These are phyloP conservation scores for Muscicapa comitata DNA, from an alignment of 2,797 vertebrate genomes.

Conservation along the genomic window DNA sequence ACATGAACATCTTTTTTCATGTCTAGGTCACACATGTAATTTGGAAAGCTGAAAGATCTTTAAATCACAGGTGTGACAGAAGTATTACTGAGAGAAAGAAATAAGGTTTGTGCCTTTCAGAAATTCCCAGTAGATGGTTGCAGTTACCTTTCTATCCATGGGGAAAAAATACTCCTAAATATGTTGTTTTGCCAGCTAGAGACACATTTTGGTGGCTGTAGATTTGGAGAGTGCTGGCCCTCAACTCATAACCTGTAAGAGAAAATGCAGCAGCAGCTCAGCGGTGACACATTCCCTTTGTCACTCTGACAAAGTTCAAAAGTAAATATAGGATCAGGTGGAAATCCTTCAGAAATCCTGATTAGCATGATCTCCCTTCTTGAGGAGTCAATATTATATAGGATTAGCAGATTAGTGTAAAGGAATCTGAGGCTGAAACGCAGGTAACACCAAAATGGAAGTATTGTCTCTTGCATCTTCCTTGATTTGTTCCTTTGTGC, in stretches of 20 bases:
- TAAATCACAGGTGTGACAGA: not conserved
- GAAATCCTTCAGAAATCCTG: conserved; percentile 43
- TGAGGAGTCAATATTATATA: not conserved
- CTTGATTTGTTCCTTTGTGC: not conserved
- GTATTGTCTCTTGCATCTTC: not conserved
- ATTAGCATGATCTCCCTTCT: conserved; percentile 26
- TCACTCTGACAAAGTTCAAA: not conserved
- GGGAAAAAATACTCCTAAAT: not conserved
- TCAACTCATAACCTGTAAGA: not conserved
- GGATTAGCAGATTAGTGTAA: conserved; percentile 18
- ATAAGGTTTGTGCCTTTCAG: not conserved
- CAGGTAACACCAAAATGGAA: not conserved
- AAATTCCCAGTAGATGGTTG: not conserved
- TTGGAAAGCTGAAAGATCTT: not conserved
- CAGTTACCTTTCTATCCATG: not conserved
- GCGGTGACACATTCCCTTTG: not conserved
- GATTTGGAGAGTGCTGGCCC: not conserved
- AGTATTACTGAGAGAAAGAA: not conserved
- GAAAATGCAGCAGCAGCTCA: not conserved
- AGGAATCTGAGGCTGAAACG: not conserved
- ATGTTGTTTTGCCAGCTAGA: not conserved
- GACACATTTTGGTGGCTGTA: not conserved
- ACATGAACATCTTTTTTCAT: not conserved
- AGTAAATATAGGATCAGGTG: not conserved
- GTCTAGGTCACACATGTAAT: not conserved